A percentile compares a stretch with the other conserved stretches of the same genome.
Conservation (phyloP, 2,888 invertebrate species). For the Cabera pusaria region DNA sequence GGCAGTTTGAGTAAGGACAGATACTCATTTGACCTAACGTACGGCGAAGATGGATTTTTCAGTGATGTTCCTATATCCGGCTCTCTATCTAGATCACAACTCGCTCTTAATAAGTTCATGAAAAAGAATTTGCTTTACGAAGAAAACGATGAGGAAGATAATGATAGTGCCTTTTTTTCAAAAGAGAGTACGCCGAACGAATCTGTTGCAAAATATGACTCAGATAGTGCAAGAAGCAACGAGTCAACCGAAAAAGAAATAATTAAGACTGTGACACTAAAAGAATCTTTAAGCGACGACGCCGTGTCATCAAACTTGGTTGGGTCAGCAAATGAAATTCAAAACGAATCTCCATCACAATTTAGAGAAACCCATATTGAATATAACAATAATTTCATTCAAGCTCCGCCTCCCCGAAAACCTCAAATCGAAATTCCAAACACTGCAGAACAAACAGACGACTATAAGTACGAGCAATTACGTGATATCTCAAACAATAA, state of each 20-base stretch:
- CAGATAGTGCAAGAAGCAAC: constrained; percentile 60
- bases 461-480: constrained; percentile 64
- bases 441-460: constrained; percentile 58
- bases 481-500: constrained; percentile 31
- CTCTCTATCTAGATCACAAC: constrained; percentile 64
- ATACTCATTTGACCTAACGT: constrained; percentile 33
- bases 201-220: constrained; percentile 62
- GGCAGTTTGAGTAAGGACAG: constrained; percentile 27
- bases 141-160: constrained; percentile 50
- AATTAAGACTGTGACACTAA: constrained; percentile 16
- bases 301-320: background rate
- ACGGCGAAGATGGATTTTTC: constrained; percentile 68
- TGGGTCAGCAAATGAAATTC: constrained; percentile 18
- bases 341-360: constrained; percentile 15
- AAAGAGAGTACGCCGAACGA: constrained; percentile 73
- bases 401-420: constrained; percentile 1
- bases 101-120: constrained; percentile 71
- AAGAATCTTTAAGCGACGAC: constrained; percentile 1
- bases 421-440: constrained; percentile 29
- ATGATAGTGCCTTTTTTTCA: constrained; percentile 68
- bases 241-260: constrained; percentile 44
- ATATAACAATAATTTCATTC: background rate
- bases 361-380: constrained; percentile 9
- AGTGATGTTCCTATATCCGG: constrained; percentile 64
- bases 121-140: constrained; percentile 72